phyloP scores from a whole-genome alignment of 2,888 invertebrate genomes.

The Gryllus longicercus region DNA sequence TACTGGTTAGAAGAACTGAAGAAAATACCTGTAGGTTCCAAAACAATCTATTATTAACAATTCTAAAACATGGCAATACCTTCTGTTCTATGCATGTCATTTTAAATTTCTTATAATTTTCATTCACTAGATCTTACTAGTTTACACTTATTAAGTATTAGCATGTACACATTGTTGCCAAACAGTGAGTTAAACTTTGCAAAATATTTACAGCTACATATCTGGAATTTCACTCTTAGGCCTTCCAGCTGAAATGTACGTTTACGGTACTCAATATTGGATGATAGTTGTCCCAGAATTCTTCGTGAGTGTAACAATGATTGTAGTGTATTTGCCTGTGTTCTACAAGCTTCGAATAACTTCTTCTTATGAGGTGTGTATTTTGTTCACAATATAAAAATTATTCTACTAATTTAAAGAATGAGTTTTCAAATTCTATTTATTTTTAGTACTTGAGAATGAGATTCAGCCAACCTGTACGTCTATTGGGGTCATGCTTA shows the following conservation, averaged over 20 bases:
- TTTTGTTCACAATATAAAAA: neutral
- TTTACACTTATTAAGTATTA: no score
- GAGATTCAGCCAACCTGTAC: slow-evolving; percentile 64
- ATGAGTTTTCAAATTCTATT: neutral
- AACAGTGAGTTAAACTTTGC: no score
- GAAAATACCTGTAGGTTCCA: no score
- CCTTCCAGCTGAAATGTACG: slow-evolving; percentile 72
- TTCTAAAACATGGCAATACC: no score
- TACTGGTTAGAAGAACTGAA: no score
- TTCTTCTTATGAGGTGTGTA: slow-evolving; percentile 31
- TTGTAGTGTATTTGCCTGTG: slow-evolving; percentile 65
- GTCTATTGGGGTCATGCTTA: slow-evolving; percentile 63
- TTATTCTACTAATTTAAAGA: neutral
- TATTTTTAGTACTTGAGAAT: slow-evolving; percentile 61
- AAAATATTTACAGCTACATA: slow-evolving; percentile 57
- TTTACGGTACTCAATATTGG: slow-evolving; percentile 71
- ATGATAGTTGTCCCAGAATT: slow-evolving; percentile 62
- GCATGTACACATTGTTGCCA: no score
- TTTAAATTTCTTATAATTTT: no score
- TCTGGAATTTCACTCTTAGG: slow-evolving; percentile 71
- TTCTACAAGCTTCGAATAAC: slow-evolving; percentile 54
- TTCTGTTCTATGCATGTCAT: no score
- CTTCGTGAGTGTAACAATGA: slow-evolving; percentile 64
- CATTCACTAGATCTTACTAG: no score
- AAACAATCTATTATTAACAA: no score